Evolutionary conservation across 2,888 invertebrate genomes (phyloP), one percentile per base, ranked within the genome.

Genomic region (Acanthosepion esculentum): DNA sequence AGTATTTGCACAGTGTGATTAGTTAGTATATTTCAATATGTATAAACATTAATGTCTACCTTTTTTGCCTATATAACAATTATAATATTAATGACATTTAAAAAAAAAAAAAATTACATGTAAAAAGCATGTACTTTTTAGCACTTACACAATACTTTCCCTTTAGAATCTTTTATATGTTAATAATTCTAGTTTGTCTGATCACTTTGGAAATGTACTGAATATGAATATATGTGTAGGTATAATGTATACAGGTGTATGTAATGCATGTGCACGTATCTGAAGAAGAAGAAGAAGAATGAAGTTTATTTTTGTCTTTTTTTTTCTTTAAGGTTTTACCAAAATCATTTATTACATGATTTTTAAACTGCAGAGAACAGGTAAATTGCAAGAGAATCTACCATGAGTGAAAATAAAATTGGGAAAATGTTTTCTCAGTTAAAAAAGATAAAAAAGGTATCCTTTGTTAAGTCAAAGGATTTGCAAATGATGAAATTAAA

Each of bases 271-370:
- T 92, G 53, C 41, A 93, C 41, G 55, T 5, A 15, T 33, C 33
- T 78, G 78, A 78, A n/a, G 78, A 78, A 78, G 64, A 78, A 78
- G 64, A 78, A 78, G 78, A 78, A 78, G 78, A 78, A 78, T n/a
- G 78, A 78, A 78, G 18, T 78, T n/a, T n/a, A 15, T 78, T 78
- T n/a, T 10, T n/a, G 33, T 78, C n/a, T n/a, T 78, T n/a, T 78
- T n/a, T n/a, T 78, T 78, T 78, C 33, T n/a, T n/a, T 64, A 26
- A 78, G 12, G 78, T 23, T 78, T 78, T 78, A 29, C n/a, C 12
- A 92, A 29, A 26, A 92, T 50, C 12, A n/a, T 92, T 29, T n/a
- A 12, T 50, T 20, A 18, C 7, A 12, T 53, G 29, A 29, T 50
- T 48, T 33, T 53, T 29, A 50, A 93, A 93, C 48, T 93, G 53